A percentile compares a stretch with the other conserved stretches of the same genome.
phyloP scores from a whole-genome alignment of 2,113 vertebrate genomes.

The Rhinolophus ferrumequinum region DNA sequence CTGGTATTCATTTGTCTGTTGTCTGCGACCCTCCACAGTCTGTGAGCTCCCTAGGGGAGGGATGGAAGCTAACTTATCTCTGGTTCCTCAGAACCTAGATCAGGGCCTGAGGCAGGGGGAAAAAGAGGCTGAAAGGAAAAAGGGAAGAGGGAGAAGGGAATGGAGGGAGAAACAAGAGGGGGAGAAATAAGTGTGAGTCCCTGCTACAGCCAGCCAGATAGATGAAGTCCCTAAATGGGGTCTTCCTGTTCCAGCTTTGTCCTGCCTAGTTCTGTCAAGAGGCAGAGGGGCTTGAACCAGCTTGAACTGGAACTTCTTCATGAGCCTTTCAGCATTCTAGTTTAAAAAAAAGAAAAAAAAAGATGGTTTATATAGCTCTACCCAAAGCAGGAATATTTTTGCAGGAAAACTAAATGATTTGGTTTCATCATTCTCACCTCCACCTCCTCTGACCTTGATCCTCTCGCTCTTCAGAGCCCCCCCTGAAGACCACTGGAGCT shows the following conservation, averaged over 20 bases:
- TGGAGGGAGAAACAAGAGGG: accelerated
- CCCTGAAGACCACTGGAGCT: background rate
- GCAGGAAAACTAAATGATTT: background rate
- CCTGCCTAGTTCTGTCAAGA: background rate
- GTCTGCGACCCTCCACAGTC: background rate
- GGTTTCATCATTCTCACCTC: background rate
- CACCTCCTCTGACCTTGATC: background rate
- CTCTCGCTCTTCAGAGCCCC: background rate
- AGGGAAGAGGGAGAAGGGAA: background rate
- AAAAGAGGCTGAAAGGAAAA: background rate
- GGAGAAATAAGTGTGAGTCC: background rate
- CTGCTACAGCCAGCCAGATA: background rate
- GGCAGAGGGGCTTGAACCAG: background rate
- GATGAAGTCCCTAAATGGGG: background rate
- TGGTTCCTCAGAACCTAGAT: background rate
- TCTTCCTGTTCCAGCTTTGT: background rate
- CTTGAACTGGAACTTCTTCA: background rate
- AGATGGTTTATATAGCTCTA: background rate
- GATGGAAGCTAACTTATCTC: background rate
- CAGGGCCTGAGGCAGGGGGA: background rate
- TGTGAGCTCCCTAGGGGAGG: background rate
- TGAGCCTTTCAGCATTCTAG: background rate
- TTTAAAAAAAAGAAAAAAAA: background rate
- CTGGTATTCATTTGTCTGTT: background rate
- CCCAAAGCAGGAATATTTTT: background rate